Conservation (phyloP, 2,888 invertebrate genomes). For the Microplitis deprimator region DNA sequence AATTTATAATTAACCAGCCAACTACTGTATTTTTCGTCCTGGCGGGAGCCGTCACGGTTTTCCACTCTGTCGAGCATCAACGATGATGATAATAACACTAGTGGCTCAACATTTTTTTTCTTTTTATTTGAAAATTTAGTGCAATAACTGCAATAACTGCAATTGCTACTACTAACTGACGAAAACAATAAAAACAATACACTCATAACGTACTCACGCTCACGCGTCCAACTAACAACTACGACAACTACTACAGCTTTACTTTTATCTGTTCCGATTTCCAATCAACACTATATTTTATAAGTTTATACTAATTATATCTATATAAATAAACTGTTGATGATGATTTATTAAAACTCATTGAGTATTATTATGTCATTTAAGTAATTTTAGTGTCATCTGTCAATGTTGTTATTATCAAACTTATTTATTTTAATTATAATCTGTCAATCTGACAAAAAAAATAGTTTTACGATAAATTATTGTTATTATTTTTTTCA, state of each 20-base stretch:
- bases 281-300: neutral
- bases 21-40: constrained; percentile 61
- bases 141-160: neutral
- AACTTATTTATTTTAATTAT: neutral
- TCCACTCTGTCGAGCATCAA: constrained; percentile 54
- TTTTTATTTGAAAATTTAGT: neutral
- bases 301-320: neutral
- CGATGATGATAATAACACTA: constrained; percentile 30
- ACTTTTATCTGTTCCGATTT: neutral
- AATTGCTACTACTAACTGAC: constrained; percentile 57
- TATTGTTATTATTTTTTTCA: neutral
- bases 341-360: neutral
- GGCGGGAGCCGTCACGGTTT: constrained; percentile 50
- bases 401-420: neutral
- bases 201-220: constrained; percentile 54
- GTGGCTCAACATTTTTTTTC: neutral
- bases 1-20: constrained; percentile 67
- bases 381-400: neutral
- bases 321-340: too few relatives aligned
- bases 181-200: constrained; percentile 53
- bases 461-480: neutral
- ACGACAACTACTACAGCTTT: neutral
- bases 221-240: constrained; percentile 20
- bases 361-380: neutral
- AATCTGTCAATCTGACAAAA: neutral